Percentiles rank a stretch among this genome's conserved stretches.
Evolutionary conservation across 2,888 invertebrate species (phyloP).

Genomic region (Diloba caeruleocephala): DNA sequence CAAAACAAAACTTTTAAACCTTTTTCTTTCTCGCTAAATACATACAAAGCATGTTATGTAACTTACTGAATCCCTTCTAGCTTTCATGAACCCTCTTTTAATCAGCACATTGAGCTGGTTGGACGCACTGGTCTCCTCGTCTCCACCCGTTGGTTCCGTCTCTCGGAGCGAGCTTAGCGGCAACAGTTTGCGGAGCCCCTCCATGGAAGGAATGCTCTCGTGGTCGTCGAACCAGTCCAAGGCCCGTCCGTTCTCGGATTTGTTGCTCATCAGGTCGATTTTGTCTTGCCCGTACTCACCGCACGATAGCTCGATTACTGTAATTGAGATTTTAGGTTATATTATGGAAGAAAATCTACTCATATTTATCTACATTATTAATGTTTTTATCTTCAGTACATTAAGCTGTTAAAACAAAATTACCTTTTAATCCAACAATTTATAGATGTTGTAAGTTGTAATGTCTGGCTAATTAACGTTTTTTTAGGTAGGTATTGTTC

Average conservation of each 20-base stretch:
- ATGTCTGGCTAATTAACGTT: too few species aligned
- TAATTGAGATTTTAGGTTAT: conserved; percentile 42
- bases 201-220: conserved; percentile 87
- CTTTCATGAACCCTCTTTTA: conserved; percentile 92
- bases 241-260: conserved; percentile 92
- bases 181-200: conserved; percentile 87
- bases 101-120: conserved; percentile 93
- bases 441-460: too few species aligned
- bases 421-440: too few species aligned
- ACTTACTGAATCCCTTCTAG: conserved; percentile 92
- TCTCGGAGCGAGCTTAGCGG: conserved; percentile 84
- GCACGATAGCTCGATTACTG: conserved; percentile 97
- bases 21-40: too few species aligned
- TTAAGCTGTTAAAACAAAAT: too few species aligned
- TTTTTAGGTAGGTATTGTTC: too few species aligned
- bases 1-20: too few species aligned
- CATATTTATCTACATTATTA: too few species aligned
- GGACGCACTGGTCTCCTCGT: conserved; percentile 92
- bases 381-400: too few species aligned
- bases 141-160: conserved; percentile 74
- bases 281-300: conserved; percentile 96
- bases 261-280: conserved; percentile 90
- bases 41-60: conserved; percentile 7
- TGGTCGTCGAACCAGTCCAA: conserved; percentile 92
- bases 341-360: too few species aligned